Conservation (phyloP, 2,797 vertebrate species). For the Podarcis lilfordi region DNA sequence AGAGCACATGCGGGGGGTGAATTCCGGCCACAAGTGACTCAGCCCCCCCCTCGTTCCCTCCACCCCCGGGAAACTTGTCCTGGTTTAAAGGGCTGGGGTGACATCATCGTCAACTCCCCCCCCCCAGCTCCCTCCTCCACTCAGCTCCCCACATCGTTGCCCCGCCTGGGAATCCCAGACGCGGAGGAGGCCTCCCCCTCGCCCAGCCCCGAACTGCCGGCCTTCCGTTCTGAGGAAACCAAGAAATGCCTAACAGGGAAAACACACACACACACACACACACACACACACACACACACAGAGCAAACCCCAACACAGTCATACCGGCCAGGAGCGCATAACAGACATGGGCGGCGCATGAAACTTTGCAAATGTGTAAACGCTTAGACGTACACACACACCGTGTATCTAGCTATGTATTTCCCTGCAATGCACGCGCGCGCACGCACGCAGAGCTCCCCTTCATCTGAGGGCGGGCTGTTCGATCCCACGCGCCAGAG, state of each 20-base stretch:
- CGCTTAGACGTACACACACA: too few species aligned
- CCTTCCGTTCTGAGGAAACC: not conserved
- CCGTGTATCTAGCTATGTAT: too few species aligned
- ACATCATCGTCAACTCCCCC: not conserved
- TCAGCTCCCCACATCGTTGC: not conserved
- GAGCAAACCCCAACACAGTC: not conserved
- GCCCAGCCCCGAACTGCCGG: not conserved
- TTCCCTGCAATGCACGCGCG: too few species aligned
- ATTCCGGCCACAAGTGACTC: conserved; percentile 46
- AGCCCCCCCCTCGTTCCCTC: not conserved
- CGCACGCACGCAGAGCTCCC: accelerated
- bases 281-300: too few species aligned
- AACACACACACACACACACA: not conserved
- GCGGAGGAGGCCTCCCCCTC: not conserved
- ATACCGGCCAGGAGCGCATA: not conserved
- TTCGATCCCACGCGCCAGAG: accelerated
- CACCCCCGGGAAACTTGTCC: conserved; percentile 16
- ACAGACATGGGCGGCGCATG: not conserved
- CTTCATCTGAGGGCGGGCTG: too few species aligned
- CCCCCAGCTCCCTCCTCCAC: not conserved
- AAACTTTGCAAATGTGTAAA: accelerated
- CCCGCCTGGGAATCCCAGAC: conserved; percentile 22
- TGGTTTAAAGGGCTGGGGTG: conserved; percentile 23
- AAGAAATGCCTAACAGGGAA: not conserved
- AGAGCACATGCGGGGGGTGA: conserved; percentile 23